Conservation (phyloP, 2,797 vertebrate genomes). For the Schizopygopsis malacanthus region DNA sequence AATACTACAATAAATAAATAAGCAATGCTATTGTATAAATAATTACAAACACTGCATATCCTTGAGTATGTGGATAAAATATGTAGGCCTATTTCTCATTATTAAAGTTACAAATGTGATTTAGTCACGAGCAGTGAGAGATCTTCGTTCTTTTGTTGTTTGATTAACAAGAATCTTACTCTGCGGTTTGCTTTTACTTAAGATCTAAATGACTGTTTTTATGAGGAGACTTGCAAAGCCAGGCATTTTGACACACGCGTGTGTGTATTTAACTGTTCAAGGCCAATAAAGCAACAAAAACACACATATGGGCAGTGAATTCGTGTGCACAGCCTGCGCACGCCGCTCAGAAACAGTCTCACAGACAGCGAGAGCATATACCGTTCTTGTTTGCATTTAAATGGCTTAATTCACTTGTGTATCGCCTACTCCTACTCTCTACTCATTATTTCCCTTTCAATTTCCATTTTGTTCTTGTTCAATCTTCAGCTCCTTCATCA, state of each 20-base stretch:
- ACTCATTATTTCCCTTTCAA: not conserved
- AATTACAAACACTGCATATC: too few species aligned
- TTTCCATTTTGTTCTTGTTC: not conserved
- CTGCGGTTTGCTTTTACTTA: not conserved
- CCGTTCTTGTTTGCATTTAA: not conserved
- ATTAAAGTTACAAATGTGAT: too few species aligned
- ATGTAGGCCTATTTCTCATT: too few species aligned
- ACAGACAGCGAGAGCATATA: not conserved
- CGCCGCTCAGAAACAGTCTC: too few species aligned
- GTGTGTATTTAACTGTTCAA: not conserved
- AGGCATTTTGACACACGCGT: not conserved
- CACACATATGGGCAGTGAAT: too few species aligned
- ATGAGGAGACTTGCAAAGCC: not conserved
- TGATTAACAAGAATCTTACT: not conserved
- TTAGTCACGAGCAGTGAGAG: too few species aligned
- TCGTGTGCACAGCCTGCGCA: too few species aligned
- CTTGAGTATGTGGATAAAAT: too few species aligned
- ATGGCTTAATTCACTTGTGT: not conserved
- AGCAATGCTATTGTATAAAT: too few species aligned
- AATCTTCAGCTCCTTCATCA: slow-evolving; percentile 1
- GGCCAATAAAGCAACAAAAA: too few species aligned
- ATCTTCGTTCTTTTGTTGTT: too few species aligned
- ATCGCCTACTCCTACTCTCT: not conserved
- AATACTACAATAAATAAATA: too few species aligned
- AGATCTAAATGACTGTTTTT: not conserved